Conservation (phyloP, 2,797 vertebrate species). For the Fundulus diaphanus region DNA sequence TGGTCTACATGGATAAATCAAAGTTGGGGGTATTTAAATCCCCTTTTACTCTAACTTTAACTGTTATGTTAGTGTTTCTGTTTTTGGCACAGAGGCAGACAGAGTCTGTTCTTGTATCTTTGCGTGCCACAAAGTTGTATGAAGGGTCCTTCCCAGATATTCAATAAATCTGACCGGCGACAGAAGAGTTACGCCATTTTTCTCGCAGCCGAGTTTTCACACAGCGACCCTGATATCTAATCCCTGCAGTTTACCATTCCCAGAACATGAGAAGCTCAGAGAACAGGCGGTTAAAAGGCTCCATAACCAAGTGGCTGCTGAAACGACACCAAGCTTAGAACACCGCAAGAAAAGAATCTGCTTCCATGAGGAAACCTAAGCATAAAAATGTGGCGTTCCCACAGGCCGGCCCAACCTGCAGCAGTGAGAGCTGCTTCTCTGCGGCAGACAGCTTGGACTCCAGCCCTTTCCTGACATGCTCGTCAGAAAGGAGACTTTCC, state of each 20-base stretch:
- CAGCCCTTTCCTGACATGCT: conserved; percentile 86
- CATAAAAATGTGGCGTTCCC: conserved; percentile 21
- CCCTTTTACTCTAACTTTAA: background rate
- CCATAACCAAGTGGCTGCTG: conserved; percentile 9
- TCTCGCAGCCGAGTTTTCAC: conserved; percentile 47
- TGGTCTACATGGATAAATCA: background rate
- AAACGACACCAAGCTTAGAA: background rate
- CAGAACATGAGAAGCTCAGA: conserved; percentile 51
- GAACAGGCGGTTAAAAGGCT: conserved; percentile 30
- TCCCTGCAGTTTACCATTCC: conserved; percentile 54
- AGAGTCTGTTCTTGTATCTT: background rate
- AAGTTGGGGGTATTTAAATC: background rate
- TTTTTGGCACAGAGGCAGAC: background rate
- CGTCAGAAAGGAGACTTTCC: conserved; percentile 85
- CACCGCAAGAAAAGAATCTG: background rate
- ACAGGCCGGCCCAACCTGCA: conserved; percentile 83
- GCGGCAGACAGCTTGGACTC: conserved; percentile 82
- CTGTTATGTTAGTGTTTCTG: background rate
- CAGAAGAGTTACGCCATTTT: conserved; percentile 20
- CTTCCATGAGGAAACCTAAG: conserved; percentile 17
- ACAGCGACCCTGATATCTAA: conserved; percentile 53
- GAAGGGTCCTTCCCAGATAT: background rate
- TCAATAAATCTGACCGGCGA: background rate
- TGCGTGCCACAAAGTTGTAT: background rate
- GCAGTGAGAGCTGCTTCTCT: conserved; percentile 86